phyloP scores from a whole-genome alignment of 2,797 vertebrate genomes.

The Neopelma chrysocephalum region DNA sequence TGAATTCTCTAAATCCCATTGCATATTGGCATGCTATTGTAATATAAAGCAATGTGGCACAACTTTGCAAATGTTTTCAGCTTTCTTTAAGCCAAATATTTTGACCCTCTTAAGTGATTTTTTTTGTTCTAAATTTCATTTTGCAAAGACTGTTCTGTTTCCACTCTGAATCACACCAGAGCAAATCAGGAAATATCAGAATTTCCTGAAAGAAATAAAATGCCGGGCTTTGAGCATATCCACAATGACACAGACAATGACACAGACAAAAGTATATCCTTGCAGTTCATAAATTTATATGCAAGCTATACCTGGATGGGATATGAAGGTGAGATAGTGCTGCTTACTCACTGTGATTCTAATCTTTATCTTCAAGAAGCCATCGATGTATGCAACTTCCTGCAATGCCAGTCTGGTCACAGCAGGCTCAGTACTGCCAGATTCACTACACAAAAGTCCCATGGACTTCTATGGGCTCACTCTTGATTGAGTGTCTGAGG shows the following conservation, averaged over 20 bases:
- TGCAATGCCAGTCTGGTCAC: not conserved
- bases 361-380: not conserved
- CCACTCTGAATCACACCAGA: not conserved
- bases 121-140: not conserved
- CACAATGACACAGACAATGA: not conserved
- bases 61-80: not conserved
- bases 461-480: not conserved
- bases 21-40: not conserved
- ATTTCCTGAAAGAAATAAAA: not conserved
- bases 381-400: not conserved
- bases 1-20: not conserved
- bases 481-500: not conserved
- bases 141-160: not conserved
- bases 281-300: not conserved
- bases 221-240: not conserved
- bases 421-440: not conserved
- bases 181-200: constrained; percentile 4
- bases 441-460: not conserved
- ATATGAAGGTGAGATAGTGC: not conserved
- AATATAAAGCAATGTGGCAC: not conserved
- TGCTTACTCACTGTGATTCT: not conserved
- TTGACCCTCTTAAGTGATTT: not conserved
- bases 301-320: not conserved
- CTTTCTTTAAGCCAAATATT: not conserved
- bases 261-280: not conserved